Percentiles rank a stretch among this genome's conserved stretches.
Evolutionary conservation across 2,113 vertebrate genomes (phyloP).

Genomic region (Arvicanthis niloticus): DNA sequence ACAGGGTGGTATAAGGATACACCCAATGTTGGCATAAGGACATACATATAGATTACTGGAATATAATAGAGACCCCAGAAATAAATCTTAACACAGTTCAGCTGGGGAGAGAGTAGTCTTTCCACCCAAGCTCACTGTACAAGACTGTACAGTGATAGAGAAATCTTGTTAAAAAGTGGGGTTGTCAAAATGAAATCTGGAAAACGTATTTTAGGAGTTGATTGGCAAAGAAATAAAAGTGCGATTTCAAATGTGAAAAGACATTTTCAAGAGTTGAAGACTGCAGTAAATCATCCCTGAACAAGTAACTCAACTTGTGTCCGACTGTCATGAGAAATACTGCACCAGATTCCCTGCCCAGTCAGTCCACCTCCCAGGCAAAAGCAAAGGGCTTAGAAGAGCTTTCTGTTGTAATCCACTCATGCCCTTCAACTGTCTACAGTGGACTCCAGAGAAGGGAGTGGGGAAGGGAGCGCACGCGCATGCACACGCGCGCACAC

Average conservation of each 20-base stretch:
- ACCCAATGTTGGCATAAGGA: not conserved
- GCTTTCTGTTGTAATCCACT: not conserved
- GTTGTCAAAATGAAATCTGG: conserved; percentile 48
- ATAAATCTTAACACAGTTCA: conserved; percentile 32
- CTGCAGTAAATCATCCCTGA: not conserved
- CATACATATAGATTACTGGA: not conserved
- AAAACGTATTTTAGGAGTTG: conserved; percentile 25
- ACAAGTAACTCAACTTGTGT: not conserved
- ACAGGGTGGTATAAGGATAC: not conserved
- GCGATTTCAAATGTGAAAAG: conserved; percentile 19
- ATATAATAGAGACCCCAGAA: conserved; percentile 17
- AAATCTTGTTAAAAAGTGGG: not conserved
- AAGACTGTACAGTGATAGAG: not conserved
- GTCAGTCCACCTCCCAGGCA: no score
- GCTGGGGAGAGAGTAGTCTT: not conserved
- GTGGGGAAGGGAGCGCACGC: fast-evolving
- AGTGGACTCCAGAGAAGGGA: not conserved
- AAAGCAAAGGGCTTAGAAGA: not conserved
- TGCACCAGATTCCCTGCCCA: not conserved
- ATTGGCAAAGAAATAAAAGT: conserved; percentile 20
- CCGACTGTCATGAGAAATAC: not conserved
- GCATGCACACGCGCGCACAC: no score
- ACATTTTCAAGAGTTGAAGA: conserved; percentile 20
- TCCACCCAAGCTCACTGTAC: not conserved
- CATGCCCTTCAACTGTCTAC: not conserved